Conservation (phyloP, 2,888 invertebrate genomes). For the Sinotaia quadrata region DNA sequence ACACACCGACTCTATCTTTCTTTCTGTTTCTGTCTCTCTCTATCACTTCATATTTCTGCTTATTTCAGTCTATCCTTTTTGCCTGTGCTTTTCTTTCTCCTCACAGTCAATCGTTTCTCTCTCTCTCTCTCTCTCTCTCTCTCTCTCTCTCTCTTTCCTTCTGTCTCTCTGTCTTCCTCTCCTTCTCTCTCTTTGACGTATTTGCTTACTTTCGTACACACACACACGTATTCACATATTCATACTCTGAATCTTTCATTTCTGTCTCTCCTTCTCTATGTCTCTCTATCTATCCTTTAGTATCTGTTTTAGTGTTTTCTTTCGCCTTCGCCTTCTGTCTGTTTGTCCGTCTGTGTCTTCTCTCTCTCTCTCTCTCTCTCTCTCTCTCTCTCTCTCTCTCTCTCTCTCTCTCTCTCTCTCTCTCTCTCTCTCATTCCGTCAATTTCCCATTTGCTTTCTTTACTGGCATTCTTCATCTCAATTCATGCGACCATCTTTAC, state of each 20-base stretch:
- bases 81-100: background rate
- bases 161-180: no score
- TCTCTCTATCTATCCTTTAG: no score
- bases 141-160: no score
- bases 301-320: no score
- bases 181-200: no score
- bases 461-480: background rate
- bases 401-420: background rate
- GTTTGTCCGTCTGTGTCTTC: no score
- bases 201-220: no score
- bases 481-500: no score
- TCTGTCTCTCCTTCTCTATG: no score
- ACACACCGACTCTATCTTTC: slow-evolving; percentile 1
- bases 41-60: slow-evolving; percentile 1
- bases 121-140: background rate
- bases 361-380: slow-evolving; percentile 1
- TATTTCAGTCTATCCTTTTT: background rate
- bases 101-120: background rate
- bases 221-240: no score
- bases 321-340: no score
- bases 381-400: slow-evolving; percentile 1
- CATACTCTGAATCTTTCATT: no score
- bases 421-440: background rate
- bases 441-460: background rate
- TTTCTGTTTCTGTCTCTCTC: background rate